Conservation (phyloP, 2,888 invertebrate genomes). For the Mythimna vitellina region DNA sequence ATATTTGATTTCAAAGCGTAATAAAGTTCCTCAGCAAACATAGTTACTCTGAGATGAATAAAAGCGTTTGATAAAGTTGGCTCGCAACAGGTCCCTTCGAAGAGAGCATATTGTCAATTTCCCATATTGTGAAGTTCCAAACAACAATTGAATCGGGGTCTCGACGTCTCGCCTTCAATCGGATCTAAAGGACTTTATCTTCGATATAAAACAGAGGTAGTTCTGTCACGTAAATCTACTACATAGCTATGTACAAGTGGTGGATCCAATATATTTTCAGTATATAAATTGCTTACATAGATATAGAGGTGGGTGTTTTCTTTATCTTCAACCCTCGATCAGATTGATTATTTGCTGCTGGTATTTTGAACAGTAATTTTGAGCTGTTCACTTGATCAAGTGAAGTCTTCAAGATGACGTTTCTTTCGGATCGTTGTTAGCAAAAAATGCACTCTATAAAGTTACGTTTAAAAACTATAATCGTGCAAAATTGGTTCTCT, state of each 20-base stretch:
- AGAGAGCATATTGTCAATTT: conserved; percentile 79
- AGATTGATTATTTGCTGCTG: conserved; percentile 27
- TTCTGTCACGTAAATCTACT: conserved; percentile 62
- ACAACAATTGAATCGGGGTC: conserved; percentile 78
- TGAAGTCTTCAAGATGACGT: no score
- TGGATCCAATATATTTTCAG: conserved; percentile 73
- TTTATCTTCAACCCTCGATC: conserved; percentile 35
- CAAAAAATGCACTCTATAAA: no score
- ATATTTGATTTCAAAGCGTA: conserved; percentile 28
- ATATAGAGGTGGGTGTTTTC: conserved; percentile 9
- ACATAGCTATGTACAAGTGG: conserved; percentile 44
- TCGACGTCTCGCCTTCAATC: conserved; percentile 75
- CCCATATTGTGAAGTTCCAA: conserved; percentile 77
- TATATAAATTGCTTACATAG: conserved; percentile 68
- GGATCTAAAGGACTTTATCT: conserved; percentile 75
- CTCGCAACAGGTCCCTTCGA: conserved; percentile 77
- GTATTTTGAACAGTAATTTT: neutral
- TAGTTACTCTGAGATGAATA: conserved; percentile 59
- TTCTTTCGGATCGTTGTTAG: no score
- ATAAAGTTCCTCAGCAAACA: conserved; percentile 42
- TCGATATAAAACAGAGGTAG: conserved; percentile 69
- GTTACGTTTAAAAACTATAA: no score
- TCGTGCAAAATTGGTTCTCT: neutral
- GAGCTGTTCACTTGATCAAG: neutral
- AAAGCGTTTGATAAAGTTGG: conserved; percentile 69